Conservation (phyloP, 1,140 invertebrate genomes). For the Drosophila mojavensis region DNA sequence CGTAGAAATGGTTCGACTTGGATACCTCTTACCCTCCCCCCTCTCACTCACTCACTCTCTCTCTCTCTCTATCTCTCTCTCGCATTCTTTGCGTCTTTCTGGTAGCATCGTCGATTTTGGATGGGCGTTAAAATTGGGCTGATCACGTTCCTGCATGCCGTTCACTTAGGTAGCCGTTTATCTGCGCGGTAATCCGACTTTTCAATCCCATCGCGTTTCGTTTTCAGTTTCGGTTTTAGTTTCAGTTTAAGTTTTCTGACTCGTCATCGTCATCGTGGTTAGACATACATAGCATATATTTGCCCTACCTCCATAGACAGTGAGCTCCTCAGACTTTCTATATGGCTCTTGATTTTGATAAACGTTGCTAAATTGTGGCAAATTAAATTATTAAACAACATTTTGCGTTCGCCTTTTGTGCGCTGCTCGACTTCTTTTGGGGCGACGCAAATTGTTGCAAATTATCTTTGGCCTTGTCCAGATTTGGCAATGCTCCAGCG, state of each 20-base stretch:
- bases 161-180: conserved; percentile 82
- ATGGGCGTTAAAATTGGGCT: conserved; percentile 84
- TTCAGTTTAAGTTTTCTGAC: conserved; percentile 38
- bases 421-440: conserved; percentile 34
- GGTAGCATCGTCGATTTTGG: conserved; percentile 56
- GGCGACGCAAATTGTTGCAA: conserved; percentile 72
- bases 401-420: conserved; percentile 57
- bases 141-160: conserved; percentile 81
- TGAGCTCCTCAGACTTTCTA: conserved; percentile 43
- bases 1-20: conserved; percentile 60
- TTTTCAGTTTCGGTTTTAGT: conserved; percentile 15
- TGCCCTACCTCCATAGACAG: neutral
- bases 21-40: neutral
- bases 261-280: conserved; percentile 58
- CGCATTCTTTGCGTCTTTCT: conserved; percentile 7
- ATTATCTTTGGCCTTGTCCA: conserved; percentile 82
- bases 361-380: conserved; percentile 83
- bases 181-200: conserved; percentile 70
- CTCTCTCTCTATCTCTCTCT: neutral
- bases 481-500: conserved; percentile 53
- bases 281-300: conserved; percentile 16
- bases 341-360: conserved; percentile 77
- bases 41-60: neutral
- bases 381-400: conserved; percentile 83
- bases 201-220: conserved; percentile 42